Evolutionary conservation across 2,888 invertebrate genomes (phyloP), one percentile per base, ranked within the genome.

Genomic region (Tipula confusa): DNA sequence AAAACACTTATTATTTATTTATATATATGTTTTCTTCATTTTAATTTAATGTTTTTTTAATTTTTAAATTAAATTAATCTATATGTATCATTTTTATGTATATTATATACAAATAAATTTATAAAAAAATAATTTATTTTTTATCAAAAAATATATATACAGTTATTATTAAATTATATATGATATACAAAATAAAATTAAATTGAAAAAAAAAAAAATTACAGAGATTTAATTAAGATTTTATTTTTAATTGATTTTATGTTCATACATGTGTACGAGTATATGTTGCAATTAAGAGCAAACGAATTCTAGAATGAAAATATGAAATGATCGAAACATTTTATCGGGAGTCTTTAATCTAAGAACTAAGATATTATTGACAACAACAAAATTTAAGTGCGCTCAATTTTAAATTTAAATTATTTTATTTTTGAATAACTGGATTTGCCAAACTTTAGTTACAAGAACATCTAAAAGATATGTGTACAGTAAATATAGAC

Each of bases 31-130:
- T 64, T 64, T 64, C 24, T 18, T 64, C 18, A 48, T 64, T 64
- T 64, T 24, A 64, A 24, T 64, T 64, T 2, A 64, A 15, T 43
- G 6, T 43, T 43, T 43, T 64, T 64, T 24, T 24, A 33, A 33
- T 33, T 33, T 33, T 33, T 33, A 28, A n/a, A n/a, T 64, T 64
- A 64, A 64, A 64, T 64, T 64, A 64, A 64, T 64, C 64, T 43
- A 15, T 43, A 79, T 36, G 24, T 79, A 29, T 28, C 29, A 64
- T 64, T 64, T 64, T 64, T 64, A 64, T 64, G 64, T 64, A 64
- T 64, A 64, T 64, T 64, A 64, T 64, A 64, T 64, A 64, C 64
- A 64, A 64, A 64, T 64, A 64, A 64, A 64, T 64, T 64, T 64
- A 64, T 64, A 64, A 64, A 64, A 64, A 64, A 64, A 64, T 64